A percentile compares a stretch with the other conserved stretches of the same genome.
Conservation (phyloP, 1,140 invertebrate genomes). For the Hyphantria cunea region DNA sequence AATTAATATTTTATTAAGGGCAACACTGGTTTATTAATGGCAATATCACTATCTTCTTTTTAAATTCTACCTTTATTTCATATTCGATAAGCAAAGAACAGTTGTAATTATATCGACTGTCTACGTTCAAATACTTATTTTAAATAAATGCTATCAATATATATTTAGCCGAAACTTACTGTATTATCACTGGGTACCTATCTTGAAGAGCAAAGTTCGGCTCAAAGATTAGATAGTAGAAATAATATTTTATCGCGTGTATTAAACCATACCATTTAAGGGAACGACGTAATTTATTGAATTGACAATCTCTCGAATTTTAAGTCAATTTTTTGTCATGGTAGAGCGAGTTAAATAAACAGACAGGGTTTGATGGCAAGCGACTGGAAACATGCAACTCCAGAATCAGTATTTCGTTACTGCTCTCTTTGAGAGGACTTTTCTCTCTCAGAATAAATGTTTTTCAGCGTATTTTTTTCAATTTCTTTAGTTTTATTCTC, state of each 20-base stretch:
- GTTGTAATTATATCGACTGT: background rate
- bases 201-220: slow-evolving; percentile 48
- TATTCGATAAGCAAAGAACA: background rate
- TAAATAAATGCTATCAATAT: slow-evolving; percentile 29
- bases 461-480: too few species aligned
- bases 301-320: too few species aligned
- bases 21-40: slow-evolving; percentile 1
- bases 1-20: background rate
- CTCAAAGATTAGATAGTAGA: slow-evolving; percentile 41
- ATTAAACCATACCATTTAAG: slow-evolving; percentile 6
- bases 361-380: too few species aligned
- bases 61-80: background rate
- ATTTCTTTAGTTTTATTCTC: too few species aligned
- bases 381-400: too few species aligned
- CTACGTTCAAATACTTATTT: slow-evolving; percentile 19
- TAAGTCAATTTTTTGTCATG: too few species aligned
- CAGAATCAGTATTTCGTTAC: too few species aligned
- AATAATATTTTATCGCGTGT: too few species aligned
- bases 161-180: slow-evolving; percentile 20
- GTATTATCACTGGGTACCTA: slow-evolving; percentile 44
- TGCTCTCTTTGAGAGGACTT: too few species aligned
- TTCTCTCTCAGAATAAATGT: too few species aligned
- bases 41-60: too few species aligned
- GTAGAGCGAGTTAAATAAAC: too few species aligned
- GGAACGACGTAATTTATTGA: slow-evolving; percentile 3